phyloP scores from a whole-genome alignment of 1,140 invertebrate genomes.

The Drosophila ogumai region DNA sequence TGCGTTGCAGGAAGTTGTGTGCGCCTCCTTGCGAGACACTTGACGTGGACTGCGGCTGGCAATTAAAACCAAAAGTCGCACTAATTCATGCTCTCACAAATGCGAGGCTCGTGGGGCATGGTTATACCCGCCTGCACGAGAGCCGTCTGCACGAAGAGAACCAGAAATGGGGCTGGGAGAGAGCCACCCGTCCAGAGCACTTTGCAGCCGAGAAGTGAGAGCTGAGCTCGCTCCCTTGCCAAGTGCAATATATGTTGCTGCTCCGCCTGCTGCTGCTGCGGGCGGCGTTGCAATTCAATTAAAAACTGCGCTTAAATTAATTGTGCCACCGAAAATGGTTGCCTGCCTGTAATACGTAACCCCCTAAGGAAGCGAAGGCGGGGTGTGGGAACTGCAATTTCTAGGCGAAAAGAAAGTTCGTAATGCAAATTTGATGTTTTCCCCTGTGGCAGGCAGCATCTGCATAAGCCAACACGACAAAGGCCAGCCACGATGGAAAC shows the following conservation, averaged over 20 bases:
- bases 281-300: conserved; percentile 49
- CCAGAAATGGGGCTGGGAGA: conserved; percentile 23
- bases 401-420: conserved; percentile 49
- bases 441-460: conserved; percentile 32
- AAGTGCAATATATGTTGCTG: conserved; percentile 12
- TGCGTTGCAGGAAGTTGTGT: conserved; percentile 9
- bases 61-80: conserved; percentile 60
- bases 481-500: conserved; percentile 28
- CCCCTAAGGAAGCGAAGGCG: background rate
- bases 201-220: conserved; percentile 22
- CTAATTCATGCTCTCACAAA: conserved; percentile 47
- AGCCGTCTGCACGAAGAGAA: conserved; percentile 32
- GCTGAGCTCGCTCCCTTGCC: background rate
- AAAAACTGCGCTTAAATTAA: conserved; percentile 55
- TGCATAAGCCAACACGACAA: conserved; percentile 31
- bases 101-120: conserved; percentile 4
- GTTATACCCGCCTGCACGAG: conserved; percentile 27
- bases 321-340: conserved; percentile 32
- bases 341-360: conserved; percentile 29
- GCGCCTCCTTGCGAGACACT: conserved; percentile 35
- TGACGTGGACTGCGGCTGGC: conserved; percentile 31
- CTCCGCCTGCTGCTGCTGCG: background rate
- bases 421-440: conserved; percentile 55
- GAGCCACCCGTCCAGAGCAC: conserved; percentile 14
- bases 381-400: conserved; percentile 15